These are phyloP conservation scores for Amyelois transitella DNA, from an alignment of 1,140 invertebrate genomes.

Conservation along the genomic window DNA sequence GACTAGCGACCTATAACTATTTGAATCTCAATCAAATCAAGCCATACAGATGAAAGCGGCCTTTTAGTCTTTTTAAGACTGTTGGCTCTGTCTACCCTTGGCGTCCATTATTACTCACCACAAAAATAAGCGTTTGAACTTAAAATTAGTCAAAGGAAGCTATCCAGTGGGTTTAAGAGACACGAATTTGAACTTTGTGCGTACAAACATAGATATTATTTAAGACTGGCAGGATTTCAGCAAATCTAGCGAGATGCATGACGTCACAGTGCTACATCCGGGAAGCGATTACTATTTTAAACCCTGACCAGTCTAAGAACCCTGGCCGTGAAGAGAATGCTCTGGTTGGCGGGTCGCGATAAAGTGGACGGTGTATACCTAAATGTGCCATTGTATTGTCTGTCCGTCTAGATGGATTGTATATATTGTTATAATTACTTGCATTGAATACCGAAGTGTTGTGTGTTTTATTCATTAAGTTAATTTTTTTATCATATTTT, in stretches of 20 bases:
- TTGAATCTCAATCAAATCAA: no score
- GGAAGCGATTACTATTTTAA: conserved; percentile 63
- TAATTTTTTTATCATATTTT: no score
- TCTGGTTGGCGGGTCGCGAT: neutral
- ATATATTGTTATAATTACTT: neutral
- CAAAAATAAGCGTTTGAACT: neutral
- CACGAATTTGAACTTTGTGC: conserved; percentile 28
- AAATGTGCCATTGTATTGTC: neutral
- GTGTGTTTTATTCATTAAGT: no score
- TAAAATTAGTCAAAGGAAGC: neutral
- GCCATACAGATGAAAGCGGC: no score
- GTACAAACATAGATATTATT: conserved; percentile 31
- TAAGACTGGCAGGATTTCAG: conserved; percentile 34
- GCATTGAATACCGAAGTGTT: neutral
- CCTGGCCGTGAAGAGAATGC: neutral
- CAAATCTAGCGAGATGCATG: conserved; percentile 56
- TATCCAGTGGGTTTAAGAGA: neutral
- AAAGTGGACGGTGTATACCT: neutral
- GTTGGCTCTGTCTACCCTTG: no score
- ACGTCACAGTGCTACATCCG: conserved; percentile 66
- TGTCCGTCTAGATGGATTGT: neutral
- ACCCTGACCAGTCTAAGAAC: conserved; percentile 19
- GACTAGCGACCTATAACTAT: no score
- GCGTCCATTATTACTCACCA: no score
- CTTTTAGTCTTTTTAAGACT: no score